Evolutionary conservation across 2,797 vertebrate genomes (phyloP).

Genomic region (Salmo trutta): DNA sequence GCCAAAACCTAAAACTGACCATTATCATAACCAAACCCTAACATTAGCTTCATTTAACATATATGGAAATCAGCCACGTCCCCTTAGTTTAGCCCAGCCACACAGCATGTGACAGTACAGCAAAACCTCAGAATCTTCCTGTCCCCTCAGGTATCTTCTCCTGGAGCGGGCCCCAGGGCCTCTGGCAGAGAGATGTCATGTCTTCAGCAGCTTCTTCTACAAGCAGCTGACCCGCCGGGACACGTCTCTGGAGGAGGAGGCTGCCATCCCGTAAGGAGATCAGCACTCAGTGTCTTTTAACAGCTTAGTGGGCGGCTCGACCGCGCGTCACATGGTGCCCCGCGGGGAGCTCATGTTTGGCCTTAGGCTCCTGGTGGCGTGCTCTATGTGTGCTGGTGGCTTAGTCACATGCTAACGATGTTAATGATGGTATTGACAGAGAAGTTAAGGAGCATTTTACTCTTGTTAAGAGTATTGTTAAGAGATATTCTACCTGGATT

Average conservation of each 20-base stretch:
- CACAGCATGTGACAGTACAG: too few species aligned
- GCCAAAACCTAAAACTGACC: not conserved
- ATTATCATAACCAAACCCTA: not conserved
- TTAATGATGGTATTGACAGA: too few species aligned
- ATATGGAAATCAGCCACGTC: not conserved
- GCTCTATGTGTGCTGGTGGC: too few species aligned
- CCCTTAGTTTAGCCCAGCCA: too few species aligned
- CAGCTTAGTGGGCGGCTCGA: not conserved
- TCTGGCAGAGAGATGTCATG: slow-evolving; percentile 82
- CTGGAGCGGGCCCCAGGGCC: slow-evolving; percentile 80
- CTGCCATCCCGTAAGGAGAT: slow-evolving; percentile 79
- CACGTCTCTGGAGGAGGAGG: slow-evolving; percentile 72
- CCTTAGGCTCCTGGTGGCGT: not conserved
- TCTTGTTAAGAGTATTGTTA: too few species aligned
- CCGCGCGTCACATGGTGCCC: not conserved
- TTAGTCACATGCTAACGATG: not conserved
- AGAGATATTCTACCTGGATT: not conserved
- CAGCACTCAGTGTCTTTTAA: not conserved
- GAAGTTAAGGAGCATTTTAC: not conserved
- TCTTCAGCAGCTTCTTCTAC: slow-evolving; percentile 98
- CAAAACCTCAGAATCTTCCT: not conserved
- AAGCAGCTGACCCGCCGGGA: slow-evolving; percentile 89
- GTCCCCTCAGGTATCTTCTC: slow-evolving; percentile 80
- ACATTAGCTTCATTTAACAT: not conserved
- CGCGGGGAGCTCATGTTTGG: not conserved